A percentile compares a stretch with the other conserved stretches of the same genome.
phyloP scores from a whole-genome alignment of 2,888 invertebrate genomes.

The Ophioninae sp. region DNA sequence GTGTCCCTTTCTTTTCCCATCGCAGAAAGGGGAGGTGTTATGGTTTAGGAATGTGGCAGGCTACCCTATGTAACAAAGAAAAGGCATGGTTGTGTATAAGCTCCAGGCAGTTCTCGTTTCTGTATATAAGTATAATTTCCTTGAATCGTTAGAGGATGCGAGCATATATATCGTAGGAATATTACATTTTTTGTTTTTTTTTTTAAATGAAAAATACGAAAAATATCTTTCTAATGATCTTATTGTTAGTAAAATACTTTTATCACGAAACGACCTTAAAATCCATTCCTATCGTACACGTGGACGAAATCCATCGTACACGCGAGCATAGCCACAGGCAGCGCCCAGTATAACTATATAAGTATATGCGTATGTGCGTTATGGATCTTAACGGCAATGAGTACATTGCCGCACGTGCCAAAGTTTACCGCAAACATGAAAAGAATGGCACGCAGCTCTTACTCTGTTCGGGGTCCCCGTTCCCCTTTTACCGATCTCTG shows the following conservation, averaged over 20 bases:
- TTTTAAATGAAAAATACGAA: background rate
- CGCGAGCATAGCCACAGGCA: background rate
- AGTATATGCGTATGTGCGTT: background rate
- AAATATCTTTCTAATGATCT: background rate
- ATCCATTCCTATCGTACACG: background rate
- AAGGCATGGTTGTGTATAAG: slow-evolving; percentile 41
- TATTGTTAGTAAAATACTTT: background rate
- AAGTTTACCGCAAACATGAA: slow-evolving; percentile 23
- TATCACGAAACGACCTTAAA: background rate
- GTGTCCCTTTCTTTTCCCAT: background rate
- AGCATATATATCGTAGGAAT: background rate
- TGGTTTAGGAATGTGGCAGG: slow-evolving; percentile 8
- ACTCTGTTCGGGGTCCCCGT: slow-evolving; percentile 23
- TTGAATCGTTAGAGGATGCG: slow-evolving; percentile 5
- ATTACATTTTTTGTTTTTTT: no score
- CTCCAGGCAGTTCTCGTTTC: slow-evolving; percentile 49
- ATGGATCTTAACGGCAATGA: slow-evolving; percentile 27
- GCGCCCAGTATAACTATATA: background rate
- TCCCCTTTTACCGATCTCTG: slow-evolving; percentile 12
- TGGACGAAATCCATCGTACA: background rate
- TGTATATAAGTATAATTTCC: background rate
- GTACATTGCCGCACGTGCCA: slow-evolving; percentile 50
- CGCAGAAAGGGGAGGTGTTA: slow-evolving; percentile 3
- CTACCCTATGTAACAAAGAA: slow-evolving; percentile 46
- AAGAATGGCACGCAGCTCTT: slow-evolving; percentile 30